Evolutionary conservation across 2,797 vertebrate species (phyloP).

Genomic region (Spinus olivaceus): DNA sequence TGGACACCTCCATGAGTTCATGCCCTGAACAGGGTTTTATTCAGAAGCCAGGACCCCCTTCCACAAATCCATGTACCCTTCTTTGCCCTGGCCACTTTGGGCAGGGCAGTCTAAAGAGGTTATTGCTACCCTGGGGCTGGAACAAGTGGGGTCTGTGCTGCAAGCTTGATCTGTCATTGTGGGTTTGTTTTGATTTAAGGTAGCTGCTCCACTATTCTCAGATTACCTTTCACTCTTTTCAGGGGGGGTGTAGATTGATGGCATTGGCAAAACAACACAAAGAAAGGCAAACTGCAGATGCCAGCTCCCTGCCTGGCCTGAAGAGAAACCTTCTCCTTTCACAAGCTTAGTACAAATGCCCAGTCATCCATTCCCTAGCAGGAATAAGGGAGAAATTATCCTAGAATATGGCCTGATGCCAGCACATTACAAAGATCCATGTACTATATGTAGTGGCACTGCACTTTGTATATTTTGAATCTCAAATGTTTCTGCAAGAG

Average conservation of each 20-base stretch:
- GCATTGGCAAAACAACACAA: neutral
- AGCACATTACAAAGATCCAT: neutral
- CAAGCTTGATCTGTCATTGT: neutral
- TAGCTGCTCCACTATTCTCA: neutral
- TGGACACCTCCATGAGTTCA: neutral
- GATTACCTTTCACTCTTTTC: neutral
- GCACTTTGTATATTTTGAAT: neutral
- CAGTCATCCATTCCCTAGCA: conserved; percentile 11
- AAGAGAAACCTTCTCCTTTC: conserved; percentile 36
- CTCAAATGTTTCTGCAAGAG: neutral
- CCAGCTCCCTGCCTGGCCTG: neutral
- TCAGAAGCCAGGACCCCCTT: neutral
- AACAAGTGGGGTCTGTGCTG: conserved; percentile 26
- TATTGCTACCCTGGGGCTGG: neutral
- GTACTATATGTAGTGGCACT: neutral
- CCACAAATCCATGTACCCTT: neutral
- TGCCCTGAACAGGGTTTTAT: neutral
- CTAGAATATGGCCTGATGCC: neutral
- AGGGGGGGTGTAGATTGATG: neutral
- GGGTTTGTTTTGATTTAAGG: conserved; percentile 26
- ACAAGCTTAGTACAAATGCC: neutral
- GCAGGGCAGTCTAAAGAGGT: neutral
- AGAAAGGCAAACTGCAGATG: neutral
- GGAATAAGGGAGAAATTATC: conserved; percentile 43
- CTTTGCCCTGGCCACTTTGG: neutral